Evolutionary conservation across 2,113 vertebrate species (phyloP), one percentile per base, ranked within the genome.

Genomic region (Dromaius novaehollandiae): DNA sequence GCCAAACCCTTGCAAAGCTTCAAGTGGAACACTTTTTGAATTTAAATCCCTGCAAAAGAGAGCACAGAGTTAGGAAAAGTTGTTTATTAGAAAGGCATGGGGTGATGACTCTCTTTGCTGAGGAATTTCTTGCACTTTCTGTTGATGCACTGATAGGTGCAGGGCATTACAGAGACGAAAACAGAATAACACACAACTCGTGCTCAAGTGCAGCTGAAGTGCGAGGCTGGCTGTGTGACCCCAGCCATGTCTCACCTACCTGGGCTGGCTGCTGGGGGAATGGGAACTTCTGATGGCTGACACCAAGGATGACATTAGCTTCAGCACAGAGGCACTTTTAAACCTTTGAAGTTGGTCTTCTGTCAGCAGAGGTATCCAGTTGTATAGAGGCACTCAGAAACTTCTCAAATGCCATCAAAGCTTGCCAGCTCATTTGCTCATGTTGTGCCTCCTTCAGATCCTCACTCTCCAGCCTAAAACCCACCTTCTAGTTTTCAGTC

Each of bases 1-100:
- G 89, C 79, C 94, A 96, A 86, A 88, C 42, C 82, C 79, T 86
- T 86, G 68, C 50, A 84, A 95, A 95, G 91, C 82, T 78, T 88
- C 82, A 83, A 83, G 75, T 82, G 89, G 65, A 94, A 71, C 36
- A 64, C 4, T 82, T 89, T 53, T 89, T 85, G 44, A 85, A 70
- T 80, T 80, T 64, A 93, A 86, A 92, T 78, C 53, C 36, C 42
- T 4, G 0, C 36, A 65, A 89, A 88, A 48, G 61, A 91, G 56
- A 91, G 50, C 66, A 77, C 8, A 18, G 46, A 82, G 66, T 66
- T 86, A 53, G 44, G 63, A 86, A 88, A 90, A 90, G 70, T 19
- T 0, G 0, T 88, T 95, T 93, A 26, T 34, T 88, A 82, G 58
- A 95, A 95, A 89, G 82, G 44, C 53, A 61, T 36, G 25, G 89